Conservation (phyloP, 2,797 vertebrate genomes). For the Apogon talboti region DNA sequence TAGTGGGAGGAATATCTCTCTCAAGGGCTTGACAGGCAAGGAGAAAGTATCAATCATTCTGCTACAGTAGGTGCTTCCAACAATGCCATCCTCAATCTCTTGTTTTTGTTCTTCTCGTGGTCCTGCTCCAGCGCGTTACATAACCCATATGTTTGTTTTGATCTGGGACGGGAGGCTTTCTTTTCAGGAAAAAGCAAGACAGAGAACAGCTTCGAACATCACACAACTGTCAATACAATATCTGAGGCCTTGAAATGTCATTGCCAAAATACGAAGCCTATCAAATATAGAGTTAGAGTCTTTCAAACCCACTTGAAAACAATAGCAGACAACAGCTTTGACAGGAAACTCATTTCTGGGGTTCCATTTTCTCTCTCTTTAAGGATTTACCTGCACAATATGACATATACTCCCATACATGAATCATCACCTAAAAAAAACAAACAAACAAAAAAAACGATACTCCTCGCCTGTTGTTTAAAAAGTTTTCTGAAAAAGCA, state of each 20-base stretch:
- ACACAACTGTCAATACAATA: constrained; percentile 49
- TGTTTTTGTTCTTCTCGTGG: constrained; percentile 53
- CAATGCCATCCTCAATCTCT: constrained; percentile 57
- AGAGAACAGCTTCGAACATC: constrained; percentile 45
- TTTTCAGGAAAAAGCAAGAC: constrained; percentile 12
- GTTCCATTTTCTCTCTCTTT: too few species aligned
- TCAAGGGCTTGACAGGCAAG: constrained; percentile 52
- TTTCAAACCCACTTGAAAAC: constrained; percentile 40
- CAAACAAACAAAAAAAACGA: constrained; percentile 24
- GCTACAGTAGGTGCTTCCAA: constrained; percentile 49
- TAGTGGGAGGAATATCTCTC: constrained; percentile 63
- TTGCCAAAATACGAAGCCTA: constrained; percentile 38
- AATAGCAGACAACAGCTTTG: too few species aligned
- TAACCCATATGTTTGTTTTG: constrained; percentile 63
- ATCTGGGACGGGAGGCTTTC: constrained; percentile 53
- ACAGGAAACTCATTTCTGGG: neutral
- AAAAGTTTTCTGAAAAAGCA: constrained; percentile 43
- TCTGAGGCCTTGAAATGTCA: constrained; percentile 41
- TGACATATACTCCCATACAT: neutral
- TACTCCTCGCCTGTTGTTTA: constrained; percentile 60
- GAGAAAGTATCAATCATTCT: constrained; percentile 64
- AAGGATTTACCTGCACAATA: too few species aligned
- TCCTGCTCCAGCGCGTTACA: constrained; percentile 52
- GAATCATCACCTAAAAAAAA: too few species aligned
- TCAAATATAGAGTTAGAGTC: constrained; percentile 41